Base-by-base conservation (phyloP, 2,888 invertebrate genomes). In the Ypsolopha sequella region DNA sequence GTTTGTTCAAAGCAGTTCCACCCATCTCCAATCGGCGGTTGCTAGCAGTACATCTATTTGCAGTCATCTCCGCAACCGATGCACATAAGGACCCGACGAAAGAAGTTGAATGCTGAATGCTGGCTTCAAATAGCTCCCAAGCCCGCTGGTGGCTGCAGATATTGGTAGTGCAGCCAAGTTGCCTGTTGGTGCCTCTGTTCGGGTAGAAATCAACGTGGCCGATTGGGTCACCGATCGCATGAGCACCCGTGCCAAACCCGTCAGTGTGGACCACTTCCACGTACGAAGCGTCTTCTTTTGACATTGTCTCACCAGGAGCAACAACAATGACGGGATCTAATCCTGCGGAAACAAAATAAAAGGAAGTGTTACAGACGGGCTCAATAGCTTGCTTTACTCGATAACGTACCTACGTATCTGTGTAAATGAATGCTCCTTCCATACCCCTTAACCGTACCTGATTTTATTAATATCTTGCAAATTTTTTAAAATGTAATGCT, bases 111-210 rank as follows among this genome's bases (percentile, higher is more conserved):
- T 24, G 4, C 4, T 45, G 33, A n/a, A 34, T 7, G 6, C 24
- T 43, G 24, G 46, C 35, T 33, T 43, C 43, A 11, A 43, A 43
- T 11, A 43, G 11, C 34, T 51, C 10, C 48, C 44, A 54, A 10
- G 55, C 52, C 13, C 54, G 50, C 8, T 43, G 13, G 50, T 55
- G 55, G 36, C 53, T 50, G 38, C 54, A 54, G 7, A 7, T 14
- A 45, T 52, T 52, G 11, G 48, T 36, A 6, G 36, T 7, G 41
- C 48, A 54, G 9, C 51, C 43, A 0, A 43, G 48, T 39, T 54
- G 51, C 8, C 44, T 50, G 13, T 48, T 9, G 8, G 41, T 55
- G 11, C 86, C 86, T 47, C 68, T 64, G 36, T 56, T 56, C 8
- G 52, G 36, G 51, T 47, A 56, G 39, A 53, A 52, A 48, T 56